Evolutionary conservation across 2,113 vertebrate species (phyloP).

Genomic region (Carassius carassius): DNA sequence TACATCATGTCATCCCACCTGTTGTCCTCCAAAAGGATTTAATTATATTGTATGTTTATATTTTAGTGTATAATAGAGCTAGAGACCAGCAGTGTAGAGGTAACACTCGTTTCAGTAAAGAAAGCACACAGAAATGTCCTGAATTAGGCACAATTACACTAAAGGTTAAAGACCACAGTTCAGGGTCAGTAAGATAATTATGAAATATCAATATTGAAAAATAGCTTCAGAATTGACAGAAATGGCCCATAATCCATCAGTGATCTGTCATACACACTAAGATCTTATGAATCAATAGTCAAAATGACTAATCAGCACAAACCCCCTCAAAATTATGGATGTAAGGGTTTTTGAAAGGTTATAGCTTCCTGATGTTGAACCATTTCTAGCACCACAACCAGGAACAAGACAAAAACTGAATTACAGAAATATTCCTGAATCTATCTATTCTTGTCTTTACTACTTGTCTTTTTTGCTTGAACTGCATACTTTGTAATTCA

Average conservation of each 20-base stretch:
- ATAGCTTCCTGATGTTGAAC: not conserved
- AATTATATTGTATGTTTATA: not conserved
- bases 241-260: not conserved
- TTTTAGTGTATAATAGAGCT: not conserved
- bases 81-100: not conserved
- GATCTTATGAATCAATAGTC: not conserved
- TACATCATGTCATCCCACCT: not conserved
- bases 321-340: no score
- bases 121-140: slow-evolving; percentile 11
- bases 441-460: not conserved
- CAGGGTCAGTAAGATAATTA: not conserved
- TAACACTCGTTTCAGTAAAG: not conserved
- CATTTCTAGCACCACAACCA: not conserved
- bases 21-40: not conserved
- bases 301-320: slow-evolving; percentile 7
- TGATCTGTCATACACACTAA: not conserved
- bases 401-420: not conserved
- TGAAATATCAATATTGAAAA: slow-evolving; percentile 5
- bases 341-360: not conserved
- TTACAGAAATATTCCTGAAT: not conserved
- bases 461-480: not conserved
- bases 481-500: not conserved
- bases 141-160: not conserved
- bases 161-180: not conserved
- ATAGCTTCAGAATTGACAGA: not conserved